Evolutionary conservation across 2,888 invertebrate genomes (phyloP).

Genomic region (Automeris io): DNA sequence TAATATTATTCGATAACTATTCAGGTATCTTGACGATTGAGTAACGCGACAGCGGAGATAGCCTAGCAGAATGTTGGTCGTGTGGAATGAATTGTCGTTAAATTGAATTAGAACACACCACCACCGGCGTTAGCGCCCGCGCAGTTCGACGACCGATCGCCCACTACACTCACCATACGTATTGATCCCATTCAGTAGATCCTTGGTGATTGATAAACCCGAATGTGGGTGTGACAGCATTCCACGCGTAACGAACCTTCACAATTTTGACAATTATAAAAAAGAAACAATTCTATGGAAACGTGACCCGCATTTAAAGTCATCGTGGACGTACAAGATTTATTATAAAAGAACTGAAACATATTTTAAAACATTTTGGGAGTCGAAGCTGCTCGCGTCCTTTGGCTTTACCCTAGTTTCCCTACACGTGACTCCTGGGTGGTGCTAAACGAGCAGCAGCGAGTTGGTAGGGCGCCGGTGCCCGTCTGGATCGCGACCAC

Average conservation of each 20-base stretch:
- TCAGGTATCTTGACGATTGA: conserved; percentile 30
- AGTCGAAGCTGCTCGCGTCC: no score
- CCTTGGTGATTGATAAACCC: conserved; percentile 66
- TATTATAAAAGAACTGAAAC: no score
- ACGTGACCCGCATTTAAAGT: conserved; percentile 9
- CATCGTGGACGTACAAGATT: conserved; percentile 15
- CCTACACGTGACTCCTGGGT: no score
- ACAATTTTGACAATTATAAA: conserved; percentile 15
- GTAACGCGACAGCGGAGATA: conserved; percentile 40
- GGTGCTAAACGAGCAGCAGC: no score
- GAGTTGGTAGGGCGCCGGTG: no score
- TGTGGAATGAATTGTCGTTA: conserved; percentile 64
- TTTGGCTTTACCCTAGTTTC: no score
- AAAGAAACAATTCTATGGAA: background rate
- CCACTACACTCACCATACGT: conserved; percentile 61
- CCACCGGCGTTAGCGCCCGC: conserved; percentile 63
- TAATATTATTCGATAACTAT: conserved; percentile 31
- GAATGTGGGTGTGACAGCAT: conserved; percentile 53
- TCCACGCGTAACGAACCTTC: conserved; percentile 12
- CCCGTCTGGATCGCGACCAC: no score
- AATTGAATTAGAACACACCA: conserved; percentile 71
- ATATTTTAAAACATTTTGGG: no score
- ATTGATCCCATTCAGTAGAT: conserved; percentile 69
- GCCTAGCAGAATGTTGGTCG: conserved; percentile 39
- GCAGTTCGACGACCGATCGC: conserved; percentile 76